Percentiles rank a stretch among this genome's conserved stretches.
Conservation (phyloP, 2,113 vertebrate species). For the Tenebrosternarchus preto region DNA sequence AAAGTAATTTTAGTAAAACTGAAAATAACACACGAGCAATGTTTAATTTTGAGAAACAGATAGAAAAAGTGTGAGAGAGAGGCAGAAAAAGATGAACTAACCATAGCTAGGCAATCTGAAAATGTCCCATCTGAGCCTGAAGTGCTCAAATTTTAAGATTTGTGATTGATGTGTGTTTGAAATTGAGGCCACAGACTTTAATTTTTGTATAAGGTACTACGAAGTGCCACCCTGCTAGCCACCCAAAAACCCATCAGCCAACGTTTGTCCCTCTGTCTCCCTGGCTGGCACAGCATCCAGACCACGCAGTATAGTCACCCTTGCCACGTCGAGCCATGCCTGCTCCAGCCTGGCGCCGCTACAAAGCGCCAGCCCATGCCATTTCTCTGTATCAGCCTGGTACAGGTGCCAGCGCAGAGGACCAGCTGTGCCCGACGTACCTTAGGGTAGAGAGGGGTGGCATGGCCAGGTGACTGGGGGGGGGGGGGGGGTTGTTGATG, state of each 20-base stretch:
- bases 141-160: too few species aligned
- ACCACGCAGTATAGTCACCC: slow-evolving; percentile 5
- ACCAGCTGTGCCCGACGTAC: slow-evolving; percentile 3
- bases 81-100: too few species aligned
- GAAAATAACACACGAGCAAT: too few species aligned
- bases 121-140: too few species aligned
- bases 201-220: too few species aligned
- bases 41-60: too few species aligned
- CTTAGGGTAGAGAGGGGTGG: slow-evolving; percentile 12
- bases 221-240: neutral
- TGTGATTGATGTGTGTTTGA: too few species aligned
- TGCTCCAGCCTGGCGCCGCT: slow-evolving; percentile 34
- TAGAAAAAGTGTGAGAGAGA: too few species aligned
- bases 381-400: slow-evolving; percentile 22
- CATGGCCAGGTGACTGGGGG: too few species aligned
- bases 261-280: slow-evolving; percentile 18
- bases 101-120: too few species aligned
- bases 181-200: too few species aligned
- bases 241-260: neutral
- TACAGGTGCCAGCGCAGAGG: slow-evolving; percentile 39
- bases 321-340: slow-evolving; percentile 4
- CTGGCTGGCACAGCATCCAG: neutral
- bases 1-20: too few species aligned
- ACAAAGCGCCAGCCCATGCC: slow-evolving; percentile 35
- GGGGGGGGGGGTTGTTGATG: slow-evolving; percentile 30